Base-by-base conservation (phyloP, 2,113 vertebrate genomes). In the Sylvicapra grimmia region DNA sequence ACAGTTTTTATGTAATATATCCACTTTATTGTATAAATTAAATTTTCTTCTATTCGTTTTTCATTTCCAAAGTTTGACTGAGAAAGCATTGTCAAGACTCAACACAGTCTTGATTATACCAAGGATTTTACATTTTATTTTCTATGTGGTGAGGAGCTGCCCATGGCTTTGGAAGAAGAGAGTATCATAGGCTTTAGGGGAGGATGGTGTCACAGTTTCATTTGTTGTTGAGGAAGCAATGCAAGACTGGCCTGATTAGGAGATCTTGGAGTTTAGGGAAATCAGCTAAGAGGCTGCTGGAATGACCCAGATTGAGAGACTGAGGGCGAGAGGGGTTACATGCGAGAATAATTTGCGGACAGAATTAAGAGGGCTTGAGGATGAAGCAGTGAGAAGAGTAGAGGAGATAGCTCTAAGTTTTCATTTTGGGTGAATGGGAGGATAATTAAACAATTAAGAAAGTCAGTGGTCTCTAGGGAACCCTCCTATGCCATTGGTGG, bases 11-110 rank as follows among this genome's bases (percentile, higher is more conserved):
- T 90, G 44, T 40, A 87, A 40, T 72, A 89, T 68, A 65, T 75
- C 56, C 14, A 83, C 6, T 86, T 91, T 82, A 86, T 93, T 95
- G 82, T 79, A 93, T 33, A 79, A 36, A 87, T 89, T 86, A 59
- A 92, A 53, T 96, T 96, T 91, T 94, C 31, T 97, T 84, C 36
- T 84, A 77, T 23, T 92, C 2, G 40, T 58, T 92, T 95, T 92
- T 88, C 23, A 93, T 27, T 96, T 87, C 56, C 27, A 84, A 90
- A 95, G 21, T 4, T 77, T 47, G 63, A 40, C 40, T 83, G 40
- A 65, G 65, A 65, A 94, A 94, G 27, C 47, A 54, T 40, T 65
- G 53, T 18, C 40, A 95, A 77, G 33, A 89, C 25, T 95, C 68
- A 82, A 14, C 23, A 16, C 58, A 54, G 36, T 40, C 89, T 94